Evolutionary conservation across 2,113 vertebrate species (phyloP).

Genomic region (Tragelaphus imberbis): DNA sequence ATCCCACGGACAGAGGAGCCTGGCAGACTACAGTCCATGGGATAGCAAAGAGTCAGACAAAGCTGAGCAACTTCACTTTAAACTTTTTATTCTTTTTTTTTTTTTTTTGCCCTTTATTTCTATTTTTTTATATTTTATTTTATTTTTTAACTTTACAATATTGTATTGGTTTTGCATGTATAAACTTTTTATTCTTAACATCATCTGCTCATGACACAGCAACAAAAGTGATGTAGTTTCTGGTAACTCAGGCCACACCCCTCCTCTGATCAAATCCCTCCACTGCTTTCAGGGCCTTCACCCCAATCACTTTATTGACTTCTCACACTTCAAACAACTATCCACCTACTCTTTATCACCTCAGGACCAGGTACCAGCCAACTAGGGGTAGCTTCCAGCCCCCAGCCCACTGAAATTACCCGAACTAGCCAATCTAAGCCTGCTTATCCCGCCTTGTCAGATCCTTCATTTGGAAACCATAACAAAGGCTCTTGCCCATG

Average conservation of each 20-base stretch:
- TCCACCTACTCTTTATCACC: neutral
- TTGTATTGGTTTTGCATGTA: no score
- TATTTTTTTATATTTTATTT: no score
- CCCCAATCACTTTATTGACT: neutral
- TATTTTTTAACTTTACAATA: no score
- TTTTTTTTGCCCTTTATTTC: no score
- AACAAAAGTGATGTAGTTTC: neutral
- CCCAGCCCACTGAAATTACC: neutral
- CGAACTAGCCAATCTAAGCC: neutral
- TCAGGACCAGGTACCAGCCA: neutral
- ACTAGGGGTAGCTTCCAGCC: neutral
- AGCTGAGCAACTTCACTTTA: neutral
- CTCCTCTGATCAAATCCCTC: neutral
- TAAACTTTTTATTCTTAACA: neutral
- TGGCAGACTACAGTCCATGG: neutral
- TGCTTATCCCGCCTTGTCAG: neutral
- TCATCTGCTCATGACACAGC: neutral
- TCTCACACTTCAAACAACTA: neutral
- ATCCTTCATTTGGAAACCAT: neutral
- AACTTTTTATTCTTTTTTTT: neutral
- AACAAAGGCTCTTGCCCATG: neutral
- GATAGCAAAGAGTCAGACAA: neutral
- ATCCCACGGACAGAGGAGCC: neutral
- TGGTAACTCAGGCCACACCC: accelerated
- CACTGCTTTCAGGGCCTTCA: neutral